Evolutionary conservation across 2,888 invertebrate species (phyloP).

Genomic region (Cheilosia impressa): DNA sequence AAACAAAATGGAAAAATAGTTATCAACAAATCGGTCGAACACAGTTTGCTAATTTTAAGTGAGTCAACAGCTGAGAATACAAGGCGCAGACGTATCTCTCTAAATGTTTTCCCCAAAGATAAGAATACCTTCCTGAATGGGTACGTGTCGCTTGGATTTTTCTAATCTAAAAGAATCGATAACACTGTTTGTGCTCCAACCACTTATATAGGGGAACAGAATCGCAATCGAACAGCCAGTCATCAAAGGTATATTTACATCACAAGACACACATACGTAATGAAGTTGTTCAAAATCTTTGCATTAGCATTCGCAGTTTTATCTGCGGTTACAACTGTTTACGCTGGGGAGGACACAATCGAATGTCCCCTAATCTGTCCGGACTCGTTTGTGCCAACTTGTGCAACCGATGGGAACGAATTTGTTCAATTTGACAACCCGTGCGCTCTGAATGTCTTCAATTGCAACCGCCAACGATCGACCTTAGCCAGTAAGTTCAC

Average conservation of each 20-base stretch:
- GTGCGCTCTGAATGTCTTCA: constrained; percentile 78
- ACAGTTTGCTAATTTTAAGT: constrained; percentile 32
- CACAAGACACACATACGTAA: constrained; percentile 6
- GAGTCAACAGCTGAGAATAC: neutral
- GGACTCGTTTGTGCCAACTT: constrained; percentile 77
- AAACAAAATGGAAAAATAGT: constrained; percentile 4
- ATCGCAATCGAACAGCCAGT: constrained; percentile 11
- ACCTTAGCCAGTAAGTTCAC: constrained; percentile 17
- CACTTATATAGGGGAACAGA: constrained; percentile 29
- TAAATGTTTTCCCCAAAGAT: constrained; percentile 13
- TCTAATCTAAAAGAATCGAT: constrained; percentile 30
- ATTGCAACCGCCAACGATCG: constrained; percentile 78
- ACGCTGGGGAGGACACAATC: neutral
- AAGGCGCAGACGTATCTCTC: constrained; percentile 12
- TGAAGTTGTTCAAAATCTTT: constrained; percentile 34
- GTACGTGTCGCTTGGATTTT: neutral
- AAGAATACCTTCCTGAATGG: neutral
- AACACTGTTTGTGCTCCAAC: neutral
- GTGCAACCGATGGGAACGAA: constrained; percentile 79
- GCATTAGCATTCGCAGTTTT: neutral
- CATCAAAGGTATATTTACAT: neutral
- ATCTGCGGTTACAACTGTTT: neutral
- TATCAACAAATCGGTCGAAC: constrained; percentile 14
- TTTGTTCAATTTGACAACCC: constrained; percentile 78
- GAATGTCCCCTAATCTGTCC: constrained; percentile 79